Base-by-base conservation (phyloP, 2,888 invertebrate species). In the Nomada hirtipes region DNA sequence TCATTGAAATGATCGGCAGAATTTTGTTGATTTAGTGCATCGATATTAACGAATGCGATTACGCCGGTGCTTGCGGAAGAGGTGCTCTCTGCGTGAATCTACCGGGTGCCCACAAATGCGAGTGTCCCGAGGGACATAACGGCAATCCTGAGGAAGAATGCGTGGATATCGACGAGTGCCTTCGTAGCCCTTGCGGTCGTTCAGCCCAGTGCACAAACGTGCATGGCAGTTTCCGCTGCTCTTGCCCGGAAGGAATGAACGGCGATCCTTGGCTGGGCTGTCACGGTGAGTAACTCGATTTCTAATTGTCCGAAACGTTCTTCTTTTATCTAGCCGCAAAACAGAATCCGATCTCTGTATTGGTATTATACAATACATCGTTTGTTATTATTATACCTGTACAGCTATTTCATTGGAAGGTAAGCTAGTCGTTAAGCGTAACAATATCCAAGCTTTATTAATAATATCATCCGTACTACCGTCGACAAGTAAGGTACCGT, bases 1-100 rank as follows among this genome's bases (percentile, higher is more conserved):
- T 4, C 29, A 7, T 29, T 29, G 29, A 7, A 7, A 29, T 7
- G 29, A 29, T 29, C 29, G 18, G n/a, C 18, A 0, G 0, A 29
- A 29, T 47, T 47, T 47, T 47, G 47, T 47, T 47, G 3, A 10
- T 47, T 47, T 90, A 97, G 96, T 98, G 98, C 93, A 95, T 96
- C 89, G 98, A 98, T 93, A 94, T 98, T 84, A 96, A 98, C 94
- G 98, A 98, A 94, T 98, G 98, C 94, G 94, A 95, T 86, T 95
- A 95, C 89, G 95, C 95, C 64, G 94, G 95, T 84, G 96, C 96
- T 70, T 98, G 98, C 93, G 98, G 97, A 69, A 95, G 95, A 59
- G 96, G 97, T 83, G 97, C 98, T 26, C 94, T 96, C 74, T 98
- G 98, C 94, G 95, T 96, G 72, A 98, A 98, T 94, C 94, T 97